Percentiles rank a stretch among this genome's conserved stretches.
Evolutionary conservation across 2,113 vertebrate species (phyloP).

Genomic region (Pelvicachromis taeniatus): DNA sequence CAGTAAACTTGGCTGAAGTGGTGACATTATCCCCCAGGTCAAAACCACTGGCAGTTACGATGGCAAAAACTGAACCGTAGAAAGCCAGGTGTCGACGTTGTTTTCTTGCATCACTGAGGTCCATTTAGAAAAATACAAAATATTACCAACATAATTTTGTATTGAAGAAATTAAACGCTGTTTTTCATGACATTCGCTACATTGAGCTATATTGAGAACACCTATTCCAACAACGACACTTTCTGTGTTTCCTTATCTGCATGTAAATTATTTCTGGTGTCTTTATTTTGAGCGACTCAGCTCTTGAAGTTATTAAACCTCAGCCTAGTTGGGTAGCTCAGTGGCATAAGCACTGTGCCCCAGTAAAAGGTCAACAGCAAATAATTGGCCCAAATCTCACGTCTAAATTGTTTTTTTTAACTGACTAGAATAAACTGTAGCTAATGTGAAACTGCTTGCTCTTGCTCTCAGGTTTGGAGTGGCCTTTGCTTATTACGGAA

Average conservation of each 20-base stretch:
- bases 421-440: background rate
- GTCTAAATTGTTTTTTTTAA: background rate
- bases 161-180: background rate
- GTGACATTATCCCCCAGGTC: background rate
- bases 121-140: background rate
- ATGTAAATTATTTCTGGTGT: background rate
- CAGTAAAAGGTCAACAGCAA: background rate
- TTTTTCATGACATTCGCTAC: background rate
- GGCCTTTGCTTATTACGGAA: constrained; percentile 62
- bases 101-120: background rate
- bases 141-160: background rate
- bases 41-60: background rate
- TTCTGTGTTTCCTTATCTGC: too few species aligned
- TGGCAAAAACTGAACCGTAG: background rate
- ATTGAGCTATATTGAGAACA: background rate
- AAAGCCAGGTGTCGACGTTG: background rate
- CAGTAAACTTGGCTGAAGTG: background rate
- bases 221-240: background rate
- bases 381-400: background rate
- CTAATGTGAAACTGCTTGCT: background rate
- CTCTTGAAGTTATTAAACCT: background rate
- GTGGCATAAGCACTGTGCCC: background rate
- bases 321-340: background rate
- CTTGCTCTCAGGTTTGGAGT: constrained; percentile 33
- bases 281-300: background rate